Percentiles rank a stretch among this genome's conserved stretches.
Evolutionary conservation across 2,113 vertebrate species (phyloP).

Genomic region (Apistogramma diplotaenia): DNA sequence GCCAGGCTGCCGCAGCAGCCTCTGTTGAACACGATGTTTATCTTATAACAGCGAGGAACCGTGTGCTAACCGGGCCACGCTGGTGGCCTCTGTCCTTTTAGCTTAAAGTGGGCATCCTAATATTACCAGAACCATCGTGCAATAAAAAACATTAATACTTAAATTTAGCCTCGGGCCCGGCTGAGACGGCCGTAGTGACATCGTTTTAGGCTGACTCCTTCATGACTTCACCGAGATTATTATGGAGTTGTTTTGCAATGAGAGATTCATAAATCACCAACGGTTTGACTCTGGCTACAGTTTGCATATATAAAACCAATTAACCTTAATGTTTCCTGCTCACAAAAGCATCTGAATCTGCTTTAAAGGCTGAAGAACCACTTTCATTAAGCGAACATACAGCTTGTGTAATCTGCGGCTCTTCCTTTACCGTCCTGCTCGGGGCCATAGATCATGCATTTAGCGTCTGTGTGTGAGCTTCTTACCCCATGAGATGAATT

Average conservation of each 20-base stretch:
- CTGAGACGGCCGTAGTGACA: background rate
- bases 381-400: slow-evolving; percentile 13
- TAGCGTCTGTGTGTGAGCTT: slow-evolving; percentile 36
- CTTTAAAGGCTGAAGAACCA: background rate
- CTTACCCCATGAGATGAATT: slow-evolving; percentile 39
- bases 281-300: background rate
- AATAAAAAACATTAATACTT: no score
- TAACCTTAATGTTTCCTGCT: background rate
- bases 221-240: background rate
- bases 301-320: background rate
- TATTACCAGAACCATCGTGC: no score
- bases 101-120: no score
- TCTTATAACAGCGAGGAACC: no score
- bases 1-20: no score
- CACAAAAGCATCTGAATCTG: background rate
- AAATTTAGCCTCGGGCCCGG: background rate
- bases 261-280: background rate
- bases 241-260: background rate
- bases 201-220: background rate
- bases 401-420: slow-evolving; percentile 20
- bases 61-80: no score
- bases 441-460: slow-evolving; percentile 44
- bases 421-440: slow-evolving; percentile 14
- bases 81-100: no score
- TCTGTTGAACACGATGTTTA: no score